Base-by-base conservation (phyloP, 2,888 invertebrate genomes). In the Ectropis crepuscularia region DNA sequence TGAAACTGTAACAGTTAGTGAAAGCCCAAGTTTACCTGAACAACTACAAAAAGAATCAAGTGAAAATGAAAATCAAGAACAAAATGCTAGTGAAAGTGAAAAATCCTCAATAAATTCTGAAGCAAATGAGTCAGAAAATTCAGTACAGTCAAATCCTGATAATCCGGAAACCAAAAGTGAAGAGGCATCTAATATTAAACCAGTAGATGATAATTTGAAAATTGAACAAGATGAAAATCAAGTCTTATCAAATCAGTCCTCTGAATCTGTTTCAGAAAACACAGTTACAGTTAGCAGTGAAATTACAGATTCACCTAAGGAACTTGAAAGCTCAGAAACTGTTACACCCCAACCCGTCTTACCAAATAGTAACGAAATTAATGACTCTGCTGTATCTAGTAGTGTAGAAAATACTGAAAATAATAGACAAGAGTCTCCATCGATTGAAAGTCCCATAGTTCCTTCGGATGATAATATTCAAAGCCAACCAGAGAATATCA, bases 321-420 rank as follows among this genome's bases (percentile, higher is more conserved):
- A 78, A 65, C 55, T 75, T 66, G 72, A 81, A 61, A 72, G 70
- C 61, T 62, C 78, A 58, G 75, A 77, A 68, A 74, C 76, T 59
- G 68, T 71, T 57, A 49, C 73, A 61, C 61, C 60, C 54, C 74
- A 81, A 64, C 62, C 77, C 49, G 76, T 78, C 58, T 62, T 70
- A 50, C 65, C 55, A 70, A 77, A 79, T 45, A 76, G 47, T 53
- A 70, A 69, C 66, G 86, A 85, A 73, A 75, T 76, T 69, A 86
- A 85, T 72, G 70, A 66, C 59, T 81, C 83, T 63, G 61, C 73
- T 12, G 59, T 69, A 41, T 7, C 38, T 47, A 50, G 53, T 45
- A 41, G 43, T 45, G 42, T 38, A 57, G 48, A 60, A 42, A 63
- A 55, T 8, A 48, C 12, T 58, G 54, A 46, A 38, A 66, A 49